These are phyloP conservation scores for Drosophila paramelanica DNA, from an alignment of 2,888 invertebrate genomes.

Conservation along the genomic window DNA sequence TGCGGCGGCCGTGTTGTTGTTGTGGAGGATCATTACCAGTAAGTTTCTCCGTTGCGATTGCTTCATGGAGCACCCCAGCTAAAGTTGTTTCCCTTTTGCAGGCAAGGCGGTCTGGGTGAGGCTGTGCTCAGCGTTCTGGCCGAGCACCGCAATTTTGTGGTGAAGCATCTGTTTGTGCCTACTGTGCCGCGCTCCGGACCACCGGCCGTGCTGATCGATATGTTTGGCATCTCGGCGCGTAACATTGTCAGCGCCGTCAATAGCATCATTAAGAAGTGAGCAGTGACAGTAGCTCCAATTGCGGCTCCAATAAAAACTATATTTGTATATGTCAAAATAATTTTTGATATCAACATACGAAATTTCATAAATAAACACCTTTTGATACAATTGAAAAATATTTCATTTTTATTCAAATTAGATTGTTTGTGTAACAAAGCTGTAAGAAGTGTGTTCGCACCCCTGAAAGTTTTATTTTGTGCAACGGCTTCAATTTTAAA, in stretches of 20 bases:
- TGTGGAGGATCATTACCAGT: slow-evolving; percentile 98
- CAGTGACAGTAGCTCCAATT: not conserved
- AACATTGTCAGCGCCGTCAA: slow-evolving; percentile 91
- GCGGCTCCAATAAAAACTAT: slow-evolving; percentile 1
- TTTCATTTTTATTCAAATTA: no score
- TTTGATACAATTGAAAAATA: slow-evolving; percentile 9
- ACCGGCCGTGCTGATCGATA: slow-evolving; percentile 92
- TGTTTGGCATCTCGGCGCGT: slow-evolving; percentile 94
- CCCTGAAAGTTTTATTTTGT: no score
- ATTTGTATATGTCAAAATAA: not conserved
- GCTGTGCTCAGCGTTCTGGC: slow-evolving; percentile 94
- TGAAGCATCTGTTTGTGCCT: slow-evolving; percentile 92
- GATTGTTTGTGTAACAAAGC: no score
- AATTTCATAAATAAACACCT: slow-evolving; percentile 17
- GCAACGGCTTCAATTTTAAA: no score
- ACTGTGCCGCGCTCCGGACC: slow-evolving; percentile 97
- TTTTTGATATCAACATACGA: slow-evolving; percentile 6
- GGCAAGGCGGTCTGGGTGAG: slow-evolving; percentile 96
- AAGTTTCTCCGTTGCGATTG: slow-evolving; percentile 86
- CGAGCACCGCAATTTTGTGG: slow-evolving; percentile 88
- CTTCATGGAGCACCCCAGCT: not conserved
- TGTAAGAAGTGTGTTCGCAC: no score
- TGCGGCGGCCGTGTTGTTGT: slow-evolving; percentile 94
- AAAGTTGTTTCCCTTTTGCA: slow-evolving; percentile 33
- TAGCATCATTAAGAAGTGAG: slow-evolving; percentile 87